These are phyloP conservation scores for Cardinalis cardinalis DNA, from an alignment of 2,113 vertebrate genomes.

Conservation along the genomic window DNA sequence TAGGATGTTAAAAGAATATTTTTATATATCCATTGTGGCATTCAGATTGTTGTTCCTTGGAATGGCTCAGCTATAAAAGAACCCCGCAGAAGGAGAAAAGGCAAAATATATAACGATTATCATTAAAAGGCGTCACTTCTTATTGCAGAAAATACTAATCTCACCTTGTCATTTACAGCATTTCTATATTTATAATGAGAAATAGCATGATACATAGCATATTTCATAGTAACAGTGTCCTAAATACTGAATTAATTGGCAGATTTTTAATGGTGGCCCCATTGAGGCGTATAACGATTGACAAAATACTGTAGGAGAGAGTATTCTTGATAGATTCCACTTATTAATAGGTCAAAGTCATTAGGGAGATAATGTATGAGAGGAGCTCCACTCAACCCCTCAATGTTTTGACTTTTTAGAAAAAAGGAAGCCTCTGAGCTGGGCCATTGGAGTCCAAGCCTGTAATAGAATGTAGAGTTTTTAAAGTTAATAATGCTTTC, in stretches of 20 bases:
- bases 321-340: constrained; percentile 58
- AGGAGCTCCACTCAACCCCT: background rate
- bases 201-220: background rate
- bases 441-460: background rate
- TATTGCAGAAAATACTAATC: constrained; percentile 39
- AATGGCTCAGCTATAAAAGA: background rate
- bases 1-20: background rate
- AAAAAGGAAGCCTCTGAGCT: background rate
- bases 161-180: constrained; percentile 36
- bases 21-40: background rate
- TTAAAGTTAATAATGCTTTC: background rate
- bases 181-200: constrained; percentile 44
- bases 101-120: background rate
- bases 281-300: constrained; percentile 55
- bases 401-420: constrained; percentile 11
- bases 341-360: constrained; percentile 63
- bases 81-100: background rate
- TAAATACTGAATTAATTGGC: constrained; percentile 59
- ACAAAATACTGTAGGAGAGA: constrained; percentile 53
- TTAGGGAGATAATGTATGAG: constrained; percentile 57
- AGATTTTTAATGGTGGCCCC: constrained; percentile 58
- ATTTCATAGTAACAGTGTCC: constrained; percentile 27
- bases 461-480: background rate
- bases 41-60: background rate
- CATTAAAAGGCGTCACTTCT: constrained; percentile 29